phyloP scores from a whole-genome alignment of 1,140 invertebrate genomes.

The Trialeurodes vaporariorum region DNA sequence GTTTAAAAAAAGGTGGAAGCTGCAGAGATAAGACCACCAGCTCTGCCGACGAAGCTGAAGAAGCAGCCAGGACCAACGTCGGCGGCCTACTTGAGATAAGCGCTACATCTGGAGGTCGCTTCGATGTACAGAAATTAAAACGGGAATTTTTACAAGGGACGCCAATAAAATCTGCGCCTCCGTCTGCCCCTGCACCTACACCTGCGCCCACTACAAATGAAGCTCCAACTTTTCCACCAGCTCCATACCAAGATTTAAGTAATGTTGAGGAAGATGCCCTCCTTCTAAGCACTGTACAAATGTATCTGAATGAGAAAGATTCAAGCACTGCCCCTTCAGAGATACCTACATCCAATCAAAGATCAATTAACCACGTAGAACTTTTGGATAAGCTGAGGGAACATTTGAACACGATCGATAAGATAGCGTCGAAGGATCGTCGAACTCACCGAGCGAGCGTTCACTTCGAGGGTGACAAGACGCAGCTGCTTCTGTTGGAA shows the following conservation, averaged over 20 bases:
- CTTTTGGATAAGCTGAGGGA: constrained; percentile 49
- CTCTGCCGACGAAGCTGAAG: constrained; percentile 48
- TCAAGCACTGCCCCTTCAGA: constrained; percentile 30
- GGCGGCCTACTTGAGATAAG: background rate
- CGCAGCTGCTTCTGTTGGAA: constrained; percentile 46
- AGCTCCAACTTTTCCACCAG: constrained; percentile 1
- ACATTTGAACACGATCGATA: constrained; percentile 41
- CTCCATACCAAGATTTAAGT: background rate
- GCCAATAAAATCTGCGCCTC: constrained; percentile 14
- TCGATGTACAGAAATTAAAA: constrained; percentile 51
- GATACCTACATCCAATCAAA: constrained; percentile 15
- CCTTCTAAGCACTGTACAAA: constrained; percentile 50
- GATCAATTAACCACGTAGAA: constrained; percentile 44
- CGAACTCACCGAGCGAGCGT: constrained; percentile 28
- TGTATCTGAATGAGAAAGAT: constrained; percentile 43
- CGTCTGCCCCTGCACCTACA: constrained; percentile 31
- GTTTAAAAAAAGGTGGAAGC: constrained; percentile 45
- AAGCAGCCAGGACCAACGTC: constrained; percentile 14
- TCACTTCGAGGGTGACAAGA: constrained; percentile 37
- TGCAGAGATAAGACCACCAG: constrained; percentile 43
- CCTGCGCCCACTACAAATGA: constrained; percentile 24
- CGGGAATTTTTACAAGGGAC: constrained; percentile 44
- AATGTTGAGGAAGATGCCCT: constrained; percentile 40
- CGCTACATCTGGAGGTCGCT: constrained; percentile 37
- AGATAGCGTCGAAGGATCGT: background rate